A percentile compares a stretch with the other conserved stretches of the same genome.
These are phyloP conservation scores for Hemibagrus guttatus DNA, from an alignment of 2,797 vertebrate species.

Conservation along the genomic window DNA sequence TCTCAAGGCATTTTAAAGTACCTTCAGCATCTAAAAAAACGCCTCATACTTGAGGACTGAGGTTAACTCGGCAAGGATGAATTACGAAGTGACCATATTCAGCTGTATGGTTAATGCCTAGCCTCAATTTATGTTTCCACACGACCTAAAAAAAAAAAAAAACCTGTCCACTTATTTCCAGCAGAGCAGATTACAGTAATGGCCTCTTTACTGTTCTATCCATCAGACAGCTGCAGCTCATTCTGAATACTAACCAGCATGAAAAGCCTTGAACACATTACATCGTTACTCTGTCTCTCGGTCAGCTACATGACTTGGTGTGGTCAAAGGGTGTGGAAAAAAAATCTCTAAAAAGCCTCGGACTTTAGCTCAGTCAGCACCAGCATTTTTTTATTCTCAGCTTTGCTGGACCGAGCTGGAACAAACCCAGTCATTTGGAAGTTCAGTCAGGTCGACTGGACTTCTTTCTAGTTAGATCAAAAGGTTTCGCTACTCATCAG, in stretches of 20 bases:
- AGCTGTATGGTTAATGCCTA: neutral
- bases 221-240: constrained; percentile 14
- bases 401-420: neutral
- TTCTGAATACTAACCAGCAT: neutral
- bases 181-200: constrained; percentile 23
- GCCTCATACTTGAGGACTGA: no score
- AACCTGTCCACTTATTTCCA: neutral
- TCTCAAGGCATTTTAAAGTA: no score
- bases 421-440: neutral
- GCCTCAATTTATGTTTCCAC: no score
- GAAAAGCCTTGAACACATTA: neutral
- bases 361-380: neutral
- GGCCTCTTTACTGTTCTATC: neutral
- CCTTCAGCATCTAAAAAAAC: no score
- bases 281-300: neutral
- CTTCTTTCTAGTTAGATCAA: no score
- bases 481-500: no score
- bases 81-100: neutral
- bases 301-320: neutral
- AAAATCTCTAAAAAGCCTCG: neutral
- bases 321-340: neutral
- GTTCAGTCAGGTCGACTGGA: no score
- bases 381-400: neutral
- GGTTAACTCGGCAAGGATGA: neutral
- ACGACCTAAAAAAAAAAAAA: neutral